phyloP scores from a whole-genome alignment of 2,888 invertebrate genomes.

The Psococerastis gibbosa region DNA sequence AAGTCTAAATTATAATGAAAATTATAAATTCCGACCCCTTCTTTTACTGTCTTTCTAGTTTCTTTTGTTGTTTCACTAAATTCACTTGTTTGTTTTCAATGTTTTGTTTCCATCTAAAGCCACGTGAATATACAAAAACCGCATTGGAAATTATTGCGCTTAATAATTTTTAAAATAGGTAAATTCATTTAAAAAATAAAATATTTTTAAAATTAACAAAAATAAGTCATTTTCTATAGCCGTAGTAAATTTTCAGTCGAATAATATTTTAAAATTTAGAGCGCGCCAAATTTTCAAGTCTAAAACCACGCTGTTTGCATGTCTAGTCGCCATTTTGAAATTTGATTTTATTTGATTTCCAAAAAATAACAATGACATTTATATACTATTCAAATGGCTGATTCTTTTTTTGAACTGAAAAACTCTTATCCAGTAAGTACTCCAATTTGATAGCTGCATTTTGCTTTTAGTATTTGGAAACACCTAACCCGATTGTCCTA shows the following conservation, averaged over 20 bases:
- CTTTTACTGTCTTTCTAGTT: too few relatives aligned
- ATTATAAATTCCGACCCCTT: neutral
- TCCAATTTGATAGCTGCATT: neutral
- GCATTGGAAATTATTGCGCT: too few relatives aligned
- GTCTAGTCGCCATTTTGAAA: neutral
- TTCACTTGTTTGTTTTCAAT: too few relatives aligned
- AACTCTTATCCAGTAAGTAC: neutral
- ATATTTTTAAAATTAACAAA: neutral
- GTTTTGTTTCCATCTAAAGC: too few relatives aligned
- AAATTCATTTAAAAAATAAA: neutral
- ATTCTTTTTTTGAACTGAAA: constrained; percentile 9
- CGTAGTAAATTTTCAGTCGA: too few relatives aligned
- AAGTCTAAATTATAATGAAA: neutral
- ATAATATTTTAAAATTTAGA: too few relatives aligned
- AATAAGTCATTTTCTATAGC: too few relatives aligned
- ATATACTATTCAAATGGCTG: constrained; percentile 4
- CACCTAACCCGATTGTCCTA: too few relatives aligned
- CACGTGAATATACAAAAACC: too few relatives aligned
- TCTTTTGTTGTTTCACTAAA: too few relatives aligned
- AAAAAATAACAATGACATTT: constrained; percentile 3
- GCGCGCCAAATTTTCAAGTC: neutral
- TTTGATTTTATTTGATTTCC: neutral
- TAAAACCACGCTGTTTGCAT: neutral
- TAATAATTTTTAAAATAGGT: too few relatives aligned
- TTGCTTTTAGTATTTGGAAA: neutral